phyloP scores from a whole-genome alignment of 2,797 vertebrate genomes.

The Oreortyx pictus region DNA sequence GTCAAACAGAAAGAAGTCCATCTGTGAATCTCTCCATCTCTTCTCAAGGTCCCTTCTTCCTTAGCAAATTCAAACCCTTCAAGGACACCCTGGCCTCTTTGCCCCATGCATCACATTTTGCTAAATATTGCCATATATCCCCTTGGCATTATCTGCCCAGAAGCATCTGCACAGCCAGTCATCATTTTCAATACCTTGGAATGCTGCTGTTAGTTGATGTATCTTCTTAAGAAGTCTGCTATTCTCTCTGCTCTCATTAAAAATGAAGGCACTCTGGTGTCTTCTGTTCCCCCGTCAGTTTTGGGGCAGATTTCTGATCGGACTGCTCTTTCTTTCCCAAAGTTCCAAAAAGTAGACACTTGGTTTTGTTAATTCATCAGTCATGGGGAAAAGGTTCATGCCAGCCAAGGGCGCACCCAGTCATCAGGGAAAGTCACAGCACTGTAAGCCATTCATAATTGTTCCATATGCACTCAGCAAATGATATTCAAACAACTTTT shows the following conservation, averaged over 20 bases:
- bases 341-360: background rate
- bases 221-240: background rate
- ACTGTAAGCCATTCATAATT: conserved; percentile 41
- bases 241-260: background rate
- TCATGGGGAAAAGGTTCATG: conserved; percentile 10
- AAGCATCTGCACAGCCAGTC: background rate
- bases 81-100: background rate
- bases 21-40: background rate
- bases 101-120: background rate
- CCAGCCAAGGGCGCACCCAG: background rate
- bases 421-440: background rate
- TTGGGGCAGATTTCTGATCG: background rate
- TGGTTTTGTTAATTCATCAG: conserved; percentile 29
- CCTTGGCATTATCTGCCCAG: background rate
- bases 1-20: accelerated
- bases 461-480: background rate
- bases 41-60: background rate
- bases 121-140: background rate
- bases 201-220: background rate
- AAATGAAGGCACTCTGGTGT: background rate
- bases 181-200: background rate
- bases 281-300: background rate
- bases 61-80: background rate
- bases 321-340: background rate
- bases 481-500: conserved; percentile 27